A percentile compares a stretch with the other conserved stretches of the same genome.
phyloP scores from a whole-genome alignment of 2,113 vertebrate genomes.

The Tachysurus vachellii region DNA sequence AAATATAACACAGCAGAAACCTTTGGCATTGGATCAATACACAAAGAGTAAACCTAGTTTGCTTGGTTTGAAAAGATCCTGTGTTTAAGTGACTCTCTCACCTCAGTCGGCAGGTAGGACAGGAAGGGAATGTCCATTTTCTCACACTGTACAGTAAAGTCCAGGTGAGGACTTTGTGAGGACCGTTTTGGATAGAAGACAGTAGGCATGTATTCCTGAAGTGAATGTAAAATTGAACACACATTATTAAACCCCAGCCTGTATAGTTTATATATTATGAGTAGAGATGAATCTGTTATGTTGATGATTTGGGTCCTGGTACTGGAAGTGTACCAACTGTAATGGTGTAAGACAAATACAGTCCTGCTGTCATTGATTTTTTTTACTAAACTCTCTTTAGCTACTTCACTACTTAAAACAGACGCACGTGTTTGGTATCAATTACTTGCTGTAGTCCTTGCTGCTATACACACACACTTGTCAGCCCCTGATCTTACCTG shows the following conservation, averaged over 20 bases:
- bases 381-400: not conserved
- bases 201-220: conserved; percentile 80
- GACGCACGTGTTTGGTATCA: not conserved
- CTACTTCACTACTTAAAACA: not conserved
- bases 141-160: conserved; percentile 81
- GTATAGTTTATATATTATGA: not conserved
- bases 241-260: not conserved
- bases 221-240: not conserved
- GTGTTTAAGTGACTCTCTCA: conserved; percentile 51
- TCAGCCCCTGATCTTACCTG: not conserved
- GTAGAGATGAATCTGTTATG: not conserved
- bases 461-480: not conserved
- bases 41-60: not conserved
- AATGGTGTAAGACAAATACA: not conserved
- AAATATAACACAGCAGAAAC: not conserved
- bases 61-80: not conserved
- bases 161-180: conserved; percentile 65
- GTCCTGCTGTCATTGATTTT: not conserved
- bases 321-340: not conserved
- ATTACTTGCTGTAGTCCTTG: not conserved
- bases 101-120: conserved; percentile 81
- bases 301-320: not conserved
- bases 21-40: not conserved
- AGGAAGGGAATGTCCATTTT: conserved; percentile 85
- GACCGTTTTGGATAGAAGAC: conserved; percentile 81